These are phyloP conservation scores for Apodemia duryi DNA, from an alignment of 2,888 invertebrate species.

Conservation along the genomic window DNA sequence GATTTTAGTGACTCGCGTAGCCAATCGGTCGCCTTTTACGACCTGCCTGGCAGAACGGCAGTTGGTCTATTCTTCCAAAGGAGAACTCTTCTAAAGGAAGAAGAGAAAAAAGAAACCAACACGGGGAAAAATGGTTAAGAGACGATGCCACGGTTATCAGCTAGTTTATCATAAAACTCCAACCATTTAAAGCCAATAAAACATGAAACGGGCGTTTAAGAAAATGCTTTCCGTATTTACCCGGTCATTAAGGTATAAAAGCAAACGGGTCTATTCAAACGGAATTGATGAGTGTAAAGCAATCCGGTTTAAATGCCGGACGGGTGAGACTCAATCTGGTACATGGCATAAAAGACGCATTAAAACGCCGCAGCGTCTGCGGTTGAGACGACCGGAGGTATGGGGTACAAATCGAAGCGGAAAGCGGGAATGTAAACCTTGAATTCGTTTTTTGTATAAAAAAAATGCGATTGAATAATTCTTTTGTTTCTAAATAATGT, in stretches of 20 bases:
- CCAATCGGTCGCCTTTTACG: too few species aligned
- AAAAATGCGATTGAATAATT: too few species aligned
- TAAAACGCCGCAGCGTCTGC: slow-evolving; percentile 51
- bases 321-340: slow-evolving; percentile 59
- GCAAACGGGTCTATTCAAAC: slow-evolving; percentile 60
- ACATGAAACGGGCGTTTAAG: slow-evolving; percentile 20
- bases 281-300: slow-evolving; percentile 63
- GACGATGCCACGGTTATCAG: background rate
- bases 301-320: slow-evolving; percentile 54
- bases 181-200: slow-evolving; percentile 15
- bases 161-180: slow-evolving; percentile 8
- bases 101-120: too few species aligned
- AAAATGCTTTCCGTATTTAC: slow-evolving; percentile 45
- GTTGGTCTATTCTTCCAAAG: too few species aligned
- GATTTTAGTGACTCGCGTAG: too few species aligned
- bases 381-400: slow-evolving; percentile 34
- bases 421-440: background rate
- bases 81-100: too few species aligned
- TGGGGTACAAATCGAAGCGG: slow-evolving; percentile 30
- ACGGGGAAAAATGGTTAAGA: background rate
- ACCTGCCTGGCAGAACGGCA: too few species aligned
- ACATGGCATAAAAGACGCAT: slow-evolving; percentile 63
- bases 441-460: background rate
- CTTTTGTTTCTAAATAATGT: too few species aligned
- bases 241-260: slow-evolving; percentile 64